Base-by-base conservation (phyloP, 1,140 invertebrate genomes). In the Drosophila nannoptera region DNA sequence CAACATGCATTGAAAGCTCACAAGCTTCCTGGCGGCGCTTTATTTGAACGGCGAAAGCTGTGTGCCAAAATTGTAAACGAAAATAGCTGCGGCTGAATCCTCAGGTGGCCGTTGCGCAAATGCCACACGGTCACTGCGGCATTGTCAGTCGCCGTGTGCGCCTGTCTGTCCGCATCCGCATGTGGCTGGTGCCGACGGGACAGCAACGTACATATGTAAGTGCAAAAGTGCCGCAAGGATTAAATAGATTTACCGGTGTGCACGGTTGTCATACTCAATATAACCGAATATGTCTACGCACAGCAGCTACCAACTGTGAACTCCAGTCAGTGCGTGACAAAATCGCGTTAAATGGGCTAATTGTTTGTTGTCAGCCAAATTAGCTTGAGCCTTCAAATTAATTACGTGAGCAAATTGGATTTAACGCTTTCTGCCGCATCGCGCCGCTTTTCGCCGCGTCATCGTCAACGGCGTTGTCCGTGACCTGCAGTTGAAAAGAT, bases 401-500 rank as follows among this genome's bases (percentile, higher is more conserved):
- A 63, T 56, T 63, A 70, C 38, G 43, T 63, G 46, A 58, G 48
- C 31, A 48, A 69, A 38, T 63, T 58, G 45, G 65, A 54, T 64
- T 66, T 35, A 35, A 35, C 36, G 33, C 32, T 66, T 33, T 48
- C 16, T 48, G n/a, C 22, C 31, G n/a, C 40, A 7, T 36, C 35
- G 38, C 33, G 14, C 33, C 7, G 33, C 16, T 22, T 22, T 22
- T 3, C 22, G 29, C 7, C 31, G 45, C 38, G 43, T 42, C 32
- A 45, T 14, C 35, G 55, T 73, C 4, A 38, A 6, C 9, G 12
- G 32, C 29, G 31, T 35, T 55, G 78, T 58, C 77, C 77, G 74
- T 81, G 77, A 82, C 77, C 78, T 69, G 38, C 53, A 72, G 69
- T 68, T 50, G 54, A 61, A 73, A 63, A 73, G 77, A 80, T 81